Percentiles rank a stretch among this genome's conserved stretches.
These are phyloP conservation scores for Perodicticus potto DNA, from an alignment of 2,797 vertebrate species.

Conservation along the genomic window DNA sequence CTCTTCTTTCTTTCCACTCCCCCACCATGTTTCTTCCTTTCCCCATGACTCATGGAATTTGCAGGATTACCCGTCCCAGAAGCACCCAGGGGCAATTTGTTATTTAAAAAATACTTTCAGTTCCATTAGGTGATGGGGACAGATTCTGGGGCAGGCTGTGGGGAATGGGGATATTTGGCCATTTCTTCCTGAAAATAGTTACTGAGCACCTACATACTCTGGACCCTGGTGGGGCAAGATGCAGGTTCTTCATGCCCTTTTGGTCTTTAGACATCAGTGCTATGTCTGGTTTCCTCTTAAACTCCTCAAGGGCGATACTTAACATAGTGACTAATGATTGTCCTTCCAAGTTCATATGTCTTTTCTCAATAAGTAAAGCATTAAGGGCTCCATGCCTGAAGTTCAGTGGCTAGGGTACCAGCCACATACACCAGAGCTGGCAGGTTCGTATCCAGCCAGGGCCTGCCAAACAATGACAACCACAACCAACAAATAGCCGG, in stretches of 20 bases:
- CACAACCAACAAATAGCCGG: no score
- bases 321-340: not conserved
- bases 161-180: not conserved
- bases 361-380: conserved; percentile 18
- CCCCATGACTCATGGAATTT: not conserved
- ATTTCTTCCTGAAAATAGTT: conserved; percentile 30
- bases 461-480: no score
- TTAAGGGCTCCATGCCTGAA: not conserved
- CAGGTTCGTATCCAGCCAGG: no score
- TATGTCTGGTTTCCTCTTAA: not conserved
- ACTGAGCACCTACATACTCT: not conserved
- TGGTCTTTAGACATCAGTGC: not conserved
- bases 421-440: no score
- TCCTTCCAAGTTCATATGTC: not conserved
- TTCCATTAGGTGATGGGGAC: not conserved
- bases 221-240: not conserved
- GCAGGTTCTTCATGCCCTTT: not conserved
- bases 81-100: not conserved
- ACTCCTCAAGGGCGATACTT: not conserved
- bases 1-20: not conserved
- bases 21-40: not conserved
- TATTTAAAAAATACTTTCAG: not conserved
- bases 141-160: not conserved
- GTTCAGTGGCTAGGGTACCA: no score
- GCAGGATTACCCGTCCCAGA: not conserved